phyloP scores from a whole-genome alignment of 1,140 invertebrate genomes.

The Planococcus citri region DNA sequence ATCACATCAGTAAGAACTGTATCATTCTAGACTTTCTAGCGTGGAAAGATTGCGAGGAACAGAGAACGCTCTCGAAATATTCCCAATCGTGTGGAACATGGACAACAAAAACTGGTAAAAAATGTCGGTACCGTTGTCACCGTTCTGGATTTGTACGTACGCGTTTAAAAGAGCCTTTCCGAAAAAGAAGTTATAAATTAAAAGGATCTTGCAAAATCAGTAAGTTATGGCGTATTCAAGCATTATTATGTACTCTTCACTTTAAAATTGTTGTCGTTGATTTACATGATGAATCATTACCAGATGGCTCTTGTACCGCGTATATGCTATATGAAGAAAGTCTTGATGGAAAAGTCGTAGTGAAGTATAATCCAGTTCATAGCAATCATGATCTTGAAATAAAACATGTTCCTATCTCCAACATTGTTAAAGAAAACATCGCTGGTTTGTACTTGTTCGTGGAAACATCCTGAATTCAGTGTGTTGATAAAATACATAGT shows the following conservation, averaged over 20 bases:
- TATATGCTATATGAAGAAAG: neutral
- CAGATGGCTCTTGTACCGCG: neutral
- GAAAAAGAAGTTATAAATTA: neutral
- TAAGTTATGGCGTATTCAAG: neutral
- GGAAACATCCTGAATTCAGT: neutral
- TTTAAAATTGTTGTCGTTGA: neutral
- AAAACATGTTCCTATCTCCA: neutral
- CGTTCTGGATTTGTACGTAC: neutral
- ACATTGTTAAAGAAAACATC: neutral
- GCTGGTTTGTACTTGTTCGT: neutral
- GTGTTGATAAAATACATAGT: neutral
- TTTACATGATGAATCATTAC: neutral
- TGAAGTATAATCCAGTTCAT: neutral
- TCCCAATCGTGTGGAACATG: neutral
- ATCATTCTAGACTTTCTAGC: no score
- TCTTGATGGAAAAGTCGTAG: neutral
- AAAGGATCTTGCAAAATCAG: neutral
- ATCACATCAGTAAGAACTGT: no score
- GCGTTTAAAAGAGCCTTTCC: neutral
- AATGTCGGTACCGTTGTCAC: neutral
- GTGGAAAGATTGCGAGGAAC: neutral
- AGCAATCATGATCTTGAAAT: neutral
- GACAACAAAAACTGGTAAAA: neutral
- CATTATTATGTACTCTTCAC: neutral
- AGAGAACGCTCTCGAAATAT: neutral